These are phyloP conservation scores for Psilanteris sp. DNA, from an alignment of 1,140 invertebrate genomes.

Conservation along the genomic window DNA sequence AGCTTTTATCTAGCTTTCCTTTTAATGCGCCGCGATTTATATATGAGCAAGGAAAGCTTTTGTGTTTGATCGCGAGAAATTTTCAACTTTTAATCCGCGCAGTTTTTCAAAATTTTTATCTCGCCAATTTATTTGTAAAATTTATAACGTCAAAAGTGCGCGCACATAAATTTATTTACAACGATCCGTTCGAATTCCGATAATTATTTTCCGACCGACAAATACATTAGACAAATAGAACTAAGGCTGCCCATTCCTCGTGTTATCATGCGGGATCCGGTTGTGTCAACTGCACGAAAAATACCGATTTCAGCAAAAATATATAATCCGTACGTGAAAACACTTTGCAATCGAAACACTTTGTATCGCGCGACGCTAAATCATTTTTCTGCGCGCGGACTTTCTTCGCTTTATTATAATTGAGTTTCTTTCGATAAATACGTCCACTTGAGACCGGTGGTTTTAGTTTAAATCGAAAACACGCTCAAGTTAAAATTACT, in stretches of 20 bases:
- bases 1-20: conserved; percentile 41
- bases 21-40: conserved; percentile 49
- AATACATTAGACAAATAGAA: neutral
- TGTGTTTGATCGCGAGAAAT: conserved; percentile 39
- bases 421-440: too few relatives aligned
- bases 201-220: neutral
- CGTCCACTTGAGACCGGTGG: too few relatives aligned
- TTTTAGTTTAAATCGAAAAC: too few relatives aligned
- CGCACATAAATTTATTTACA: neutral
- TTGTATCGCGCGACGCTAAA: neutral
- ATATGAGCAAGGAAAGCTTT: conserved; percentile 39
- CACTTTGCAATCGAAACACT: neutral
- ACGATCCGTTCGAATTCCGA: neutral
- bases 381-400: neutral
- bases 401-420: too few relatives aligned
- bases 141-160: conserved; percentile 5
- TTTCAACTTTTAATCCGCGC: conserved; percentile 37
- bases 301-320: conserved; percentile 3
- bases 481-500: too few relatives aligned
- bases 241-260: too few relatives aligned
- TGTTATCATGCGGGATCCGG: too few relatives aligned
- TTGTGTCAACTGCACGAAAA: neutral
- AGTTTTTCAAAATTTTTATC: conserved; percentile 29
- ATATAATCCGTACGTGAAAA: neutral
- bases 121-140: conserved; percentile 21